Evolutionary conservation across 1,140 invertebrate genomes (phyloP), one percentile per base, ranked within the genome.

Genomic region (Drosophila suzukii): DNA sequence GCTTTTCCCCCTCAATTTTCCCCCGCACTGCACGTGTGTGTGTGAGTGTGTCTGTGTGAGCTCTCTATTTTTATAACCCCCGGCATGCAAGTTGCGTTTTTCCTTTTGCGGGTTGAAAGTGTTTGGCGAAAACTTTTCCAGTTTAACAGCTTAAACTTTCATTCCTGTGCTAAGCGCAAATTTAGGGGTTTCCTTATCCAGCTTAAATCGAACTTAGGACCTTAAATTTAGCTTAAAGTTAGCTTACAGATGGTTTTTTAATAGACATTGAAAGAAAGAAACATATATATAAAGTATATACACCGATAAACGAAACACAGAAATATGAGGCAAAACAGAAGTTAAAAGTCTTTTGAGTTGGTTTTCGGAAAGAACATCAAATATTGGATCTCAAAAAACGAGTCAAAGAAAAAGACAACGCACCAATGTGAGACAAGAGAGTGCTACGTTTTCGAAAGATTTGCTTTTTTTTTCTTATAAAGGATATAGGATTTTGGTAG

Each of bases 391-490:
- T 56, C 67, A 54, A 77, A 83, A 83, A 71, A 73, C 59, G 74
- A 78, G 63, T 63, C 51, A 78, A 84, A 77, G 73, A 78, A 91
- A 81, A 82, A 90, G 89, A 91, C 81, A 91, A 91, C 89, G 81
- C 78, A 89, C 89, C 89, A 91, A 91, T 91, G 73, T 76, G 55
- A 74, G 83, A 88, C 83, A 88, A 81, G 75, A 88, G 70, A 73
- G 78, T 75, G 68, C 75, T 74, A 67, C 54, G 20, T 73, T 84
- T 84, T 80, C 55, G 24, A 39, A 76, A 56, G 60, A 13, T 56
- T 56, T 71, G 55, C 38, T n/a, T 51, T 30, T 60, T 66, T 65
- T 30, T 24, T 20, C 36, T 71, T 60, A 38, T 36, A 13, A 54
- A 2, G 20, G 49, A 73, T 10, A 47, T 55, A 38, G 59, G 55